Base-by-base conservation (phyloP, 2,888 invertebrate genomes). In the Amphipoea oculea region DNA sequence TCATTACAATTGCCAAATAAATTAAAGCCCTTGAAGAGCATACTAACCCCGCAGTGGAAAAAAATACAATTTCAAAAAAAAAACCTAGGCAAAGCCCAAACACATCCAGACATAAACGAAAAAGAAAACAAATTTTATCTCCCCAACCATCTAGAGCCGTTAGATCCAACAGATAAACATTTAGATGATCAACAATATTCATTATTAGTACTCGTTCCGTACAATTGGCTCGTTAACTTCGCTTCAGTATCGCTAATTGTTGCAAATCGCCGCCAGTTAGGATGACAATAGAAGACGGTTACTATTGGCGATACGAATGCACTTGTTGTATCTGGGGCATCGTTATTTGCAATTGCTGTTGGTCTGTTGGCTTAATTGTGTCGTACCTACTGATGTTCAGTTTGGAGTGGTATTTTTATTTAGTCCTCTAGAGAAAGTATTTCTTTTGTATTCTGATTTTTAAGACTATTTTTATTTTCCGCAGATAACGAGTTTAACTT, bases 161-260 rank as follows among this genome's bases (percentile, higher is more conserved):
- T 80, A 81, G 79, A 89, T 88, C 65, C 36, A 80, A 71, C 82
- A 82, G 87, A 90, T 91, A 86, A 89, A 86, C 86, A 83, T 88
- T 86, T 78, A 84, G 86, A 83, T 88, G 83, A 89, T 85, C 83
- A 85, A 90, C 90, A 85, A 90, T 92, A 91, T 90, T 89, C 89
- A 90, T 89, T 89, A 91, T 90, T 85, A 84, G 87, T 87, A 78
- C 82, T 84, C 80, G 81, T 81, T 84, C 77, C 73, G 80, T 82
- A 94, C 95, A 95, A 95, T 95, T 95, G 95, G 90, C 93, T 95
- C 94, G 93, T 95, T 95, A 95, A 94, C 90, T 89, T 88, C 88
- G 87, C 90, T 91, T 91, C 92, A 92, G 92, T 92, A 92, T 90
- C 88, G 92, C 94, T 96, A 96, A 96, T 96, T 96, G 95, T 94